Base-by-base conservation (phyloP, 2,888 invertebrate genomes). In the Brenthis hecate region DNA sequence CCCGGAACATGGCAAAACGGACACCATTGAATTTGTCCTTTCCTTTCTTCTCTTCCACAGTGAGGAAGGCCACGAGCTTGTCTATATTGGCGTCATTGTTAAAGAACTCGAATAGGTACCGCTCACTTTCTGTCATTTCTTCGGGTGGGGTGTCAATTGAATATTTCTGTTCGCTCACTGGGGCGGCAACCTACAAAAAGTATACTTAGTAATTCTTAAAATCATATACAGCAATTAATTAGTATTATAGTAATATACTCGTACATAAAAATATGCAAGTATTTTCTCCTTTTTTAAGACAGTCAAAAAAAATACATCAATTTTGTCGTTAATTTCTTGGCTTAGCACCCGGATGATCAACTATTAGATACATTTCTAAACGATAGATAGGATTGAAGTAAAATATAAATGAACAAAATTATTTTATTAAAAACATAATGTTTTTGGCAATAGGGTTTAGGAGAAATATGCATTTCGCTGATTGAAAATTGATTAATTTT, bases 1-100 rank as follows among this genome's bases (percentile, higher is more conserved):
- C 96, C 93, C 96, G 96, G 81, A 97, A 97, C 69, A 98, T 85
- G 13, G 94, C 88, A 85, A 95, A 96, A 62, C 95, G 91, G 58
- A 94, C 93, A 1, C 94, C 93, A 77, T 94, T 95, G 82, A 98
- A 98, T 81, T 96, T 96, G 81, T 98, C 97, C 71, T 95, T 95
- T 32, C 96, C 97, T 80, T 98, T 98, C 83, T 96, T 96, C 79
- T 97, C 98, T 81, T 98, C 98, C 60, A 97, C 90, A 0, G 97
- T 95, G 71, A 96, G 93, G 85, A 95, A 97, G 13, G 93, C 89
- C 1, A 98, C 92, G 13, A 98, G 89, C 72, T 94, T 95, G 28
- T 95, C 94, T 0, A 98, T 89, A 81, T 96, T 96, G 0, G 92
- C 90, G 13, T 94, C 86, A 74, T 96, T 89, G 0, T 80, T 92